These are phyloP conservation scores for Zalophus californianus DNA, from an alignment of 2,797 vertebrate genomes.

Conservation along the genomic window DNA sequence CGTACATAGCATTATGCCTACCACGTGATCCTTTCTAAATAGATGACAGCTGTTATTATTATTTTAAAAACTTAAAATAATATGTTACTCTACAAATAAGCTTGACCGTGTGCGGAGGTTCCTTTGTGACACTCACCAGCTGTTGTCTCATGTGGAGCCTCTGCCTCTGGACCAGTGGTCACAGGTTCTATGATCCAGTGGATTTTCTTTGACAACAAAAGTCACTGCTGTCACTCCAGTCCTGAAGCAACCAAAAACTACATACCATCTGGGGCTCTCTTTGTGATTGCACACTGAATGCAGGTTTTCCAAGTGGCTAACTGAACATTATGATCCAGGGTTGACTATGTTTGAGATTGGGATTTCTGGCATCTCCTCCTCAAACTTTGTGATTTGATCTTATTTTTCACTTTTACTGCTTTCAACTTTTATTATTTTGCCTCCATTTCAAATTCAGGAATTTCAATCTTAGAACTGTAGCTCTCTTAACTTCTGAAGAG, in stretches of 20 bases:
- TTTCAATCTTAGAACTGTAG: not conserved
- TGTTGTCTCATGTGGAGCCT: not conserved
- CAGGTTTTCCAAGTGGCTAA: not conserved
- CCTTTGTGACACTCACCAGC: not conserved
- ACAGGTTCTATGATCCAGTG: not conserved
- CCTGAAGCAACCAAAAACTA: not conserved
- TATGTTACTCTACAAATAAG: not conserved
- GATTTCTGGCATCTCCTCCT: not conserved
- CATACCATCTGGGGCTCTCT: slow-evolving; percentile 14
- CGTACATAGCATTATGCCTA: not conserved
- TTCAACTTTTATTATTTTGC: not conserved
- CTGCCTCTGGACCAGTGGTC: rapidly evolving
- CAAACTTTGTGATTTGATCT: not conserved
- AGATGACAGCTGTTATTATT: not conserved
- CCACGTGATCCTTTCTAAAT: not conserved
- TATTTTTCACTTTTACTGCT: not conserved
- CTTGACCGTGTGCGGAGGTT: not conserved
- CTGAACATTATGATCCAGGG: rapidly evolving
- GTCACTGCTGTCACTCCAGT: not conserved
- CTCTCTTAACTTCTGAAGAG: not conserved
- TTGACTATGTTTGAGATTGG: not conserved
- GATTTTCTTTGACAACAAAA: not conserved
- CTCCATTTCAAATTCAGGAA: not conserved
- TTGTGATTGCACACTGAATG: not conserved
- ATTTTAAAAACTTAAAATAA: not conserved